These are phyloP conservation scores for Elegia similella DNA, from an alignment of 2,888 invertebrate genomes.

Conservation along the genomic window DNA sequence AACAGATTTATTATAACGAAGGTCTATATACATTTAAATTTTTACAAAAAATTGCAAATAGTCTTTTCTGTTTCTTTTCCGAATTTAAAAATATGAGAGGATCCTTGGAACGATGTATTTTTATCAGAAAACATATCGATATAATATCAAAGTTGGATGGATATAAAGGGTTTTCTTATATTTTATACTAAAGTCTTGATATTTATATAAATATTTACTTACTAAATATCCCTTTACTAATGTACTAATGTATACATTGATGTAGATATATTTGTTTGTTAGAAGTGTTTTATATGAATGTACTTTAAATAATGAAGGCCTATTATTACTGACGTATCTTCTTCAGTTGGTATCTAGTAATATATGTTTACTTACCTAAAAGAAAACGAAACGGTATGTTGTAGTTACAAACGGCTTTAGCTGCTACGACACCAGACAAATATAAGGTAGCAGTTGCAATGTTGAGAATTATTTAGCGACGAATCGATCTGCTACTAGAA, in stretches of 20 bases:
- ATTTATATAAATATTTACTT: conserved; percentile 48
- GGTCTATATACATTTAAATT: neutral
- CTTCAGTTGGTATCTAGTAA: neutral
- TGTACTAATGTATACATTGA: conserved; percentile 44
- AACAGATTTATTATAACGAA: neutral
- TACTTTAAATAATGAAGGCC: conserved; percentile 22
- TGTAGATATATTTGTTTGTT: conserved; percentile 41
- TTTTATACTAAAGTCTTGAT: conserved; percentile 45
- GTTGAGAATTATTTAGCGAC: too few species aligned
- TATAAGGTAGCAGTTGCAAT: too few species aligned
- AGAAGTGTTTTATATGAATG: conserved; percentile 48
- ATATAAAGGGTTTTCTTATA: conserved; percentile 45
- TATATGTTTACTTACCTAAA: too few species aligned
- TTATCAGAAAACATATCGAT: conserved; percentile 23
- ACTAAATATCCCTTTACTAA: conserved; percentile 43
- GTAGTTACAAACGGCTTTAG: too few species aligned
- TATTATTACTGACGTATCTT: neutral
- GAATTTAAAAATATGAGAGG: conserved; percentile 43
- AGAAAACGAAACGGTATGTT: too few species aligned
- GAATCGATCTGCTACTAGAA: too few species aligned
- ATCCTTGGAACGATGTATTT: conserved; percentile 28
- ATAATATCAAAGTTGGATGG: conserved; percentile 26
- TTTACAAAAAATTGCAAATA: conserved; percentile 20
- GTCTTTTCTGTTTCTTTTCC: conserved; percentile 34
- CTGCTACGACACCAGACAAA: too few species aligned